Conservation (phyloP, 2,888 invertebrate genomes). For the Drosophila helvetica region DNA sequence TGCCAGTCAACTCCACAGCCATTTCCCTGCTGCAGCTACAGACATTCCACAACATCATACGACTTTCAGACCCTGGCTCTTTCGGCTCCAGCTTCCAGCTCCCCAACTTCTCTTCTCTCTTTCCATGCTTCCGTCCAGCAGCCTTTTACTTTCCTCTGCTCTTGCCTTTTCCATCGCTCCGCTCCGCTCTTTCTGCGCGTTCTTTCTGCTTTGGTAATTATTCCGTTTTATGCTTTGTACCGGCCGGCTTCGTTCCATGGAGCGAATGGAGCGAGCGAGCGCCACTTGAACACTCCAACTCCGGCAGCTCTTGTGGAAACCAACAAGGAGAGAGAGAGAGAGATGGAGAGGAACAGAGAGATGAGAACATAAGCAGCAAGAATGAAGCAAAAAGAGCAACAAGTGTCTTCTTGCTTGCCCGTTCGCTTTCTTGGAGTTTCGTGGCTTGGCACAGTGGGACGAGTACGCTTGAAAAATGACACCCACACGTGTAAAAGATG, state of each 20-base stretch:
- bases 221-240: slow-evolving; percentile 54
- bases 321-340: slow-evolving; percentile 1
- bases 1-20: slow-evolving; percentile 39
- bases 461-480: slow-evolving; percentile 1
- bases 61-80: slow-evolving; percentile 23
- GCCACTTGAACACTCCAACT: slow-evolving; percentile 45
- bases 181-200: slow-evolving; percentile 17
- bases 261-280: slow-evolving; percentile 28
- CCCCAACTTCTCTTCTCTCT: slow-evolving; percentile 2
- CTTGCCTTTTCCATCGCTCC: neutral
- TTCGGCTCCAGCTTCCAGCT: neutral
- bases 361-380: neutral
- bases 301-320: slow-evolving; percentile 29
- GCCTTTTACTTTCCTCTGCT: slow-evolving; percentile 48
- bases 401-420: slow-evolving; percentile 27
- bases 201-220: slow-evolving; percentile 46
- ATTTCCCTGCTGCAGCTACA: slow-evolving; percentile 28
- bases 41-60: slow-evolving; percentile 40
- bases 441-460: slow-evolving; percentile 22
- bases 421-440: slow-evolving; percentile 26
- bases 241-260: slow-evolving; percentile 64
- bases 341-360: neutral
- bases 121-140: neutral
- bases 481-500: slow-evolving; percentile 18
- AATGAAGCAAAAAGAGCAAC: slow-evolving; percentile 41